phyloP scores from a whole-genome alignment of 2,888 invertebrate genomes.

The Papilio protenor region DNA sequence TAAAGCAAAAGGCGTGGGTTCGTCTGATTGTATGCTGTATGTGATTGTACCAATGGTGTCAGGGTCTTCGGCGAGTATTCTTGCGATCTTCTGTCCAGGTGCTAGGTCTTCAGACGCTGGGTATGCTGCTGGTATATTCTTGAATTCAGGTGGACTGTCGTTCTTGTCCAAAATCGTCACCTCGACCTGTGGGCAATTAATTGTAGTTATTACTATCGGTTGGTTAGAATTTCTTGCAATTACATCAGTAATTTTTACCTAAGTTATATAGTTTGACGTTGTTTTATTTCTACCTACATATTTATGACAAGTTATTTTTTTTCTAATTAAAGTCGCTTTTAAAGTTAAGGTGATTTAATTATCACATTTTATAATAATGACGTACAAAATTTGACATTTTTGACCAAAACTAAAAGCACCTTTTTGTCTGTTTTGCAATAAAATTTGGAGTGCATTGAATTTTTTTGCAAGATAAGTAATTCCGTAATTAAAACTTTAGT shows the following conservation, averaged over 20 bases:
- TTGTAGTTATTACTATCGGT: constrained; percentile 39
- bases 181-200: constrained; percentile 88
- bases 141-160: constrained; percentile 96
- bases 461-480: constrained; percentile 31
- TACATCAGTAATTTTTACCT: background rate
- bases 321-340: background rate
- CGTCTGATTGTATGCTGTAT: constrained; percentile 88
- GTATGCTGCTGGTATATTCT: constrained; percentile 88
- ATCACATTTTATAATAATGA: constrained; percentile 20
- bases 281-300: background rate
- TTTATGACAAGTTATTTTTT: background rate
- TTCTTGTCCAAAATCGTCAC: constrained; percentile 95
- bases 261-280: background rate
- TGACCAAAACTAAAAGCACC: background rate
- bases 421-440: constrained; percentile 9
- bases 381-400: constrained; percentile 1
- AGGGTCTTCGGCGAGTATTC: constrained; percentile 92
- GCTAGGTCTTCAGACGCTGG: constrained; percentile 94
- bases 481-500: constrained; percentile 57
- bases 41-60: constrained; percentile 92
- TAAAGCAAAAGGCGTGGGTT: constrained; percentile 88
- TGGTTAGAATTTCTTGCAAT: background rate
- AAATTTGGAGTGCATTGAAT: constrained; percentile 1
- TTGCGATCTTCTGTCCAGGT: constrained; percentile 91
- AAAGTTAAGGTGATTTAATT: constrained; percentile 7